A percentile compares a stretch with the other conserved stretches of the same genome.
Conservation (phyloP, 2,113 vertebrate species). For the Ascaphus truei region DNA sequence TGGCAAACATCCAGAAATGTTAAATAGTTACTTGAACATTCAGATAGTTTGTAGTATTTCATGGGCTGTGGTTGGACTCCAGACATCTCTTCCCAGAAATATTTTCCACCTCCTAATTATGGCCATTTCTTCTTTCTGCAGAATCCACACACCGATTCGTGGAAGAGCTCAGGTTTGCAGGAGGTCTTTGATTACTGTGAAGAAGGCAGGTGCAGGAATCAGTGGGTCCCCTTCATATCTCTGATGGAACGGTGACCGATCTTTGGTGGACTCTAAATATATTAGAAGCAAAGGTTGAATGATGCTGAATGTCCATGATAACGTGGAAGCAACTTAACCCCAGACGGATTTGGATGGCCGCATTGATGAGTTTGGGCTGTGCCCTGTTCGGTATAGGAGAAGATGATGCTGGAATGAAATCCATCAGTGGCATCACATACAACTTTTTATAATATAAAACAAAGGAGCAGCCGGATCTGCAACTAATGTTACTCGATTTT, state of each 20-base stretch:
- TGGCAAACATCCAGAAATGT: too few species aligned
- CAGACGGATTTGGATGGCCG: not conserved
- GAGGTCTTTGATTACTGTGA: constrained; percentile 81
- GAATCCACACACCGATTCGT: constrained; percentile 76
- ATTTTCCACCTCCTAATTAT: too few species aligned
- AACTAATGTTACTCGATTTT: not conserved
- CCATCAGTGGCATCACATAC: not conserved
- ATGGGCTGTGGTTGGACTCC: too few species aligned
- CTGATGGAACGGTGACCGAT: constrained; percentile 79
- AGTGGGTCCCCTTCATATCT: constrained; percentile 81
- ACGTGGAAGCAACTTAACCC: not conserved
- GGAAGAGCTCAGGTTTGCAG: constrained; percentile 72
- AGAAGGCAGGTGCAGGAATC: constrained; percentile 80
- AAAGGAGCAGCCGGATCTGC: constrained; percentile 20
- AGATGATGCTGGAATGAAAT: not conserved
- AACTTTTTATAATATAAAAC: not conserved
- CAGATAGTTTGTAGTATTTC: too few species aligned
- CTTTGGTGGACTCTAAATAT: not conserved
- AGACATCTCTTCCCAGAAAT: too few species aligned
- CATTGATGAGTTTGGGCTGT: not conserved
- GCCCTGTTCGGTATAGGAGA: not conserved
- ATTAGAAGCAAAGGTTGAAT: too few species aligned
- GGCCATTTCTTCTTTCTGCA: constrained; percentile 35
- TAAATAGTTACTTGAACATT: too few species aligned
- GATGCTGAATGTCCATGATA: not conserved